Evolutionary conservation across 2,113 vertebrate species (phyloP).

Genomic region (Galemys pyrenaicus): DNA sequence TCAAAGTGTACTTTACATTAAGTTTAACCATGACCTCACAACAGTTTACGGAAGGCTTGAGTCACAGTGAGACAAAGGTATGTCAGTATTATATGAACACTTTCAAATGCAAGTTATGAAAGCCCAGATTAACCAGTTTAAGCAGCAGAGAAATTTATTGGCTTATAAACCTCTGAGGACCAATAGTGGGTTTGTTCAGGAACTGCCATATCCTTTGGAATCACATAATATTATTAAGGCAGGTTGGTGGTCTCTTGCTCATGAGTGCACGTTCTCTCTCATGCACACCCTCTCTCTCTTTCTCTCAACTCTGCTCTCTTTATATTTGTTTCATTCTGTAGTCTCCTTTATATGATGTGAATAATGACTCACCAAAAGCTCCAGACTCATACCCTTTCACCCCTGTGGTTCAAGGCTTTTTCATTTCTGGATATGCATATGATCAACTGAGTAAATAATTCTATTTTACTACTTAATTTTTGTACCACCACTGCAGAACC

Average conservation of each 20-base stretch:
- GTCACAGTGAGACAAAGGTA: background rate
- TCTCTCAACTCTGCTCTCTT: background rate
- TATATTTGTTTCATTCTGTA: background rate
- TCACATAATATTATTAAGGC: background rate
- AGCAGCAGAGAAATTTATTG: background rate
- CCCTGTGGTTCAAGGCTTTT: background rate
- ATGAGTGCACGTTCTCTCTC: too few relatives aligned
- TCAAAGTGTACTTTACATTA: background rate
- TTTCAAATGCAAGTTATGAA: background rate
- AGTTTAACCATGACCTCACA: background rate
- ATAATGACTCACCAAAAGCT: background rate
- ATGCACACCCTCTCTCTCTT: background rate
- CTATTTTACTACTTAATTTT: background rate
- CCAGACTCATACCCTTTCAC: background rate
- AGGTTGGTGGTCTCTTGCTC: too few relatives aligned
- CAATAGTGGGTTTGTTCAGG: background rate
- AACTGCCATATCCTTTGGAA: background rate
- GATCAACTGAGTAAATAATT: background rate
- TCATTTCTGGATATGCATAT: background rate
- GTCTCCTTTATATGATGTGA: background rate
- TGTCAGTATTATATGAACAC: background rate
- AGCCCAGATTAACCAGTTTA: background rate
- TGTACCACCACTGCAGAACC: background rate
- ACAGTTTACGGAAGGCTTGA: background rate
- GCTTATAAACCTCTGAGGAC: background rate